Evolutionary conservation across 2,113 vertebrate species (phyloP).

Genomic region (Anarhynchus alexandrinus): DNA sequence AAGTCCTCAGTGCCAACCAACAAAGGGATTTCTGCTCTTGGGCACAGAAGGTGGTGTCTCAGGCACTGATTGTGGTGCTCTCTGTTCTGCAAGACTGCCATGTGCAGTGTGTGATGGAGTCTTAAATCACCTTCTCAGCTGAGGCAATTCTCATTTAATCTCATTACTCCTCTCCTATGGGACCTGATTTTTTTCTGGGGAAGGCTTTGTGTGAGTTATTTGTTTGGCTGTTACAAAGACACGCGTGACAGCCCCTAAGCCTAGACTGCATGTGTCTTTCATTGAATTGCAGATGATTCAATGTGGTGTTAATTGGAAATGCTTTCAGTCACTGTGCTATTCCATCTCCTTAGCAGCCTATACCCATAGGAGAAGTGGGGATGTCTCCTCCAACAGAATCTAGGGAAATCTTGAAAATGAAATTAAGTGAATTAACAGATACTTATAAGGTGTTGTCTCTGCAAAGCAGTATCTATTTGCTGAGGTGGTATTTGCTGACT

Average conservation of each 20-base stretch:
- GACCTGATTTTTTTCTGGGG: neutral
- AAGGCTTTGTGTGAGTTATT: neutral
- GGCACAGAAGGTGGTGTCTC: neutral
- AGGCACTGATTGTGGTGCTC: neutral
- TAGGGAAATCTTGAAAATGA: neutral
- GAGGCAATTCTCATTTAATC: neutral
- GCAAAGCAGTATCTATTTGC: neutral
- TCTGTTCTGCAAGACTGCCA: neutral
- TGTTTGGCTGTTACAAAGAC: neutral
- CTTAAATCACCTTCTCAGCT: neutral
- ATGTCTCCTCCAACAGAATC: neutral
- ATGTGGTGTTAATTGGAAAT: neutral
- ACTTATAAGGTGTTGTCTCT: neutral
- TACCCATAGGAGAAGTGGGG: neutral
- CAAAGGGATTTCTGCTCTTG: neutral
- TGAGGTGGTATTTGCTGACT: neutral
- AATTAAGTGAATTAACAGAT: neutral
- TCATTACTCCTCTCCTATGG: neutral
- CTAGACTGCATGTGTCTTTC: neutral
- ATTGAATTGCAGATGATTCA: slow-evolving; percentile 11
- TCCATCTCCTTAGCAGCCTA: neutral
- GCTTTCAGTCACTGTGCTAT: neutral
- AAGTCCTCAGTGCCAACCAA: neutral
- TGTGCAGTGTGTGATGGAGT: neutral
- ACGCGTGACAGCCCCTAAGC: neutral